Evolutionary conservation across 2,797 vertebrate species (phyloP), one percentile per base, ranked within the genome.

Genomic region (Scolopax bukidnonensis): DNA sequence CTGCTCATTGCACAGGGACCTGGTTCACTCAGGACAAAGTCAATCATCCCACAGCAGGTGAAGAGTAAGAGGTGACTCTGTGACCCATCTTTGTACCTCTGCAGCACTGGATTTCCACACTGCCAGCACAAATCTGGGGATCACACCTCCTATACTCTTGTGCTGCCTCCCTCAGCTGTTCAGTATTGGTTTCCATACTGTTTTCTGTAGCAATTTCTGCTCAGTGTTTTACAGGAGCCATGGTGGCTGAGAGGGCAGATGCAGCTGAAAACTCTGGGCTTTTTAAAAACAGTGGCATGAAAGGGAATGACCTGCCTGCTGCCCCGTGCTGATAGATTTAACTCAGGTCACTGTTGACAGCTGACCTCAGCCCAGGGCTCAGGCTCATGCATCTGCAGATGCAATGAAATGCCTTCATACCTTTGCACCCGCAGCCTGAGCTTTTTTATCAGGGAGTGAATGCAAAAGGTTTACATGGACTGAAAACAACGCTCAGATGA

Each of bases 381-480:
- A 47, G 30, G n/a, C 40, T 78, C 45, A 45, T 6, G 5, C 32
- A 25, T 47, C 43, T 33, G 38, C 38, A 51, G 12, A 4, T 30
- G 32, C 40, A 77, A 53, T 59, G 74, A 77, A 93, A 59, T 19
- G 4, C 56, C 16, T 59, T 19, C 25, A 4, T 47, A 28, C 43
- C 71, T 64, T 57, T 53, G 41, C 13, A 43, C 12, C 48, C 73
- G 60, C 64, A 54, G 11, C 59, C 89, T 5, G 0, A 24, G 15
- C 1, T 4, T 67, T 74, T 56, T 51, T 21, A 23, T 57, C 68
- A 18, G 0, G 0, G 33, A 59, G 21, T 14, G 36, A 75, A 73
- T 20, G 50, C 10, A 12, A 27, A 87, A 36, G 3, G 16, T 54
- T 75, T 16, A 5, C n/a, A 23, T 7, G 3, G 36, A 8, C 15